Evolutionary conservation across 2,797 vertebrate species (phyloP).

Genomic region (Malurus splendens): DNA sequence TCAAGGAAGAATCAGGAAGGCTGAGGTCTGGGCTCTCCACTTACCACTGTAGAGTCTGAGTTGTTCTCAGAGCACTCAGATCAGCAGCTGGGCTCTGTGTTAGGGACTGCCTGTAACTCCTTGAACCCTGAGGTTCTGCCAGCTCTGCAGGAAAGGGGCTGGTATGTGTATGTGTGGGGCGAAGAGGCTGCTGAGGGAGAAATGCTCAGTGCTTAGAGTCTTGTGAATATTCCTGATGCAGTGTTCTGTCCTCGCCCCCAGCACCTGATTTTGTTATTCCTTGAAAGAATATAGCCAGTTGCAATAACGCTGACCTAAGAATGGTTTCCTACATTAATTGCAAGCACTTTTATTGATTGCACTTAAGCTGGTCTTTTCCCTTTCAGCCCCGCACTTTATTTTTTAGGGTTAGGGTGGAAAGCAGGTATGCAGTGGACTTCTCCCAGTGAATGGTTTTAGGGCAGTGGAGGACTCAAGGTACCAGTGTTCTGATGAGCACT

Average conservation of each 20-base stretch:
- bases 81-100: slow-evolving; percentile 24
- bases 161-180: neutral
- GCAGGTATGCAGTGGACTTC: neutral
- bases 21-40: slow-evolving; percentile 6
- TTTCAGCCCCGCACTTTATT: slow-evolving; percentile 63
- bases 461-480: neutral
- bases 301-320: slow-evolving; percentile 60
- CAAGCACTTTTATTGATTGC: slow-evolving; percentile 73
- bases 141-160: slow-evolving; percentile 56
- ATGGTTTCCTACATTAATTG: slow-evolving; percentile 62
- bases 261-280: slow-evolving; percentile 67
- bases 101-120: slow-evolving; percentile 48
- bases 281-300: slow-evolving; percentile 74
- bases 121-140: slow-evolving; percentile 56
- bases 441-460: neutral
- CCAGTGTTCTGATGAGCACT: neutral
- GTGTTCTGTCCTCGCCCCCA: neutral
- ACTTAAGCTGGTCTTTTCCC: slow-evolving; percentile 65
- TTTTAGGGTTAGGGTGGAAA: slow-evolving; percentile 2
- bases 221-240: slow-evolving; percentile 34
- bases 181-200: slow-evolving; percentile 3
- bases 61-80: neutral
- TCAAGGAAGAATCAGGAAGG: slow-evolving; percentile 13
- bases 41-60: neutral
- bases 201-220: slow-evolving; percentile 36